Conservation (phyloP, 2,888 invertebrate genomes). For the Sesia bembeciformis region DNA sequence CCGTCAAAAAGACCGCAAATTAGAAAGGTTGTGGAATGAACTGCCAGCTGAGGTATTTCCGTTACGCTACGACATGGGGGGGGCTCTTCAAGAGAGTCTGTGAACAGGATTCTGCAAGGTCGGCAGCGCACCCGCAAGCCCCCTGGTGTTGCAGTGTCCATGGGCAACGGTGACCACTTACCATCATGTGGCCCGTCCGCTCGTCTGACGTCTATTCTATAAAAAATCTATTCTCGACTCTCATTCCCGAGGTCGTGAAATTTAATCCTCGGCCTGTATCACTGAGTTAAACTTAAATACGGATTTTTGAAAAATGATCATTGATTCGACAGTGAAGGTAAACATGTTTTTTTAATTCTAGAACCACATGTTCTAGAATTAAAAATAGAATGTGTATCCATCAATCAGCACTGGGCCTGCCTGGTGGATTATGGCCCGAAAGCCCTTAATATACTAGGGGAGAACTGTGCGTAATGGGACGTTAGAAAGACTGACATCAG, state of each 20-base stretch:
- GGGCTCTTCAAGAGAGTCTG: neutral
- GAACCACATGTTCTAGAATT: neutral
- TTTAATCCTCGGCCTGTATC: too few relatives aligned
- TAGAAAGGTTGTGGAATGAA: too few relatives aligned
- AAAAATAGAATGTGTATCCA: neutral
- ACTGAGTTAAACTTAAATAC: neutral
- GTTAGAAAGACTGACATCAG: too few relatives aligned
- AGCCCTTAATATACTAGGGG: too few relatives aligned
- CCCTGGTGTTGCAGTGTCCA: neutral
- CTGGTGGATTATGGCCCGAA: slow-evolving; percentile 5
- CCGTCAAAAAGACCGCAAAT: too few relatives aligned
- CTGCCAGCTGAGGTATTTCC: neutral
- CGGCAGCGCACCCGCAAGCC: neutral
- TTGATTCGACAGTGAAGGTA: neutral
- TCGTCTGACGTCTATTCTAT: neutral
- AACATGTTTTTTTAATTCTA: too few relatives aligned
- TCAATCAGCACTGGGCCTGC: slow-evolving; percentile 10
- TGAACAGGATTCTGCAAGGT: neutral
- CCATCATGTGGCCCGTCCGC: neutral
- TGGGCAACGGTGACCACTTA: neutral
- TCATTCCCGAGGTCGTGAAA: too few relatives aligned
- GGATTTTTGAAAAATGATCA: neutral
- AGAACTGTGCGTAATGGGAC: too few relatives aligned
- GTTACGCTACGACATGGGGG: neutral
- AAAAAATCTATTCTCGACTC: neutral